Conservation (phyloP, 1,140 invertebrate species). For the Trachymyrmex septentrionalis region DNA sequence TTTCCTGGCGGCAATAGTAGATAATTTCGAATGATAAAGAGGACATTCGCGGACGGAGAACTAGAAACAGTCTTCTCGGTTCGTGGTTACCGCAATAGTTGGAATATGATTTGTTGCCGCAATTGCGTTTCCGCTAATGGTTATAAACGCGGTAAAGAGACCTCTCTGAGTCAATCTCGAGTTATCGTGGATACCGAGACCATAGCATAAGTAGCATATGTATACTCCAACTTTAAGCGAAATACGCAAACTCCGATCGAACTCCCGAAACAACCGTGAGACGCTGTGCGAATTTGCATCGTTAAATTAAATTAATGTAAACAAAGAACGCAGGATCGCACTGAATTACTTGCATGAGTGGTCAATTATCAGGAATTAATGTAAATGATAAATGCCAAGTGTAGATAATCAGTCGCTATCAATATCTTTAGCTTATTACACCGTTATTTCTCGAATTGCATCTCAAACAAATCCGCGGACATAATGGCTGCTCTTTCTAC, state of each 20-base stretch:
- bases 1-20: neutral
- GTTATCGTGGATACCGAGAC: slow-evolving; percentile 37
- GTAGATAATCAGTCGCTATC: too few species aligned
- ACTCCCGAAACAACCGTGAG: neutral
- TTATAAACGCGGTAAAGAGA: slow-evolving; percentile 66
- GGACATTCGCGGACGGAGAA: slow-evolving; percentile 22
- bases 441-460: neutral
- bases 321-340: neutral
- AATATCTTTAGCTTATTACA: neutral
- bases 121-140: slow-evolving; percentile 74
- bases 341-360: neutral
- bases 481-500: neutral
- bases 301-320: slow-evolving; percentile 29
- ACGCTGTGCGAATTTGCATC: neutral
- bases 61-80: slow-evolving; percentile 48
- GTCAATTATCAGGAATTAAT: neutral
- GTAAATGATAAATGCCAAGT: neutral
- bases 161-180: slow-evolving; percentile 53
- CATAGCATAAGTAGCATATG: neutral
- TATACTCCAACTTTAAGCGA: slow-evolving; percentile 24
- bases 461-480: neutral
- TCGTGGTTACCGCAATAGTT: slow-evolving; percentile 61
- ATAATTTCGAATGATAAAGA: slow-evolving; percentile 50
- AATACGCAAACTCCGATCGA: slow-evolving; percentile 38
- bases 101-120: slow-evolving; percentile 71